A percentile compares a stretch with the other conserved stretches of the same genome.
These are phyloP conservation scores for Luscinia megarhynchos DNA, from an alignment of 2,797 vertebrate genomes.

Conservation along the genomic window DNA sequence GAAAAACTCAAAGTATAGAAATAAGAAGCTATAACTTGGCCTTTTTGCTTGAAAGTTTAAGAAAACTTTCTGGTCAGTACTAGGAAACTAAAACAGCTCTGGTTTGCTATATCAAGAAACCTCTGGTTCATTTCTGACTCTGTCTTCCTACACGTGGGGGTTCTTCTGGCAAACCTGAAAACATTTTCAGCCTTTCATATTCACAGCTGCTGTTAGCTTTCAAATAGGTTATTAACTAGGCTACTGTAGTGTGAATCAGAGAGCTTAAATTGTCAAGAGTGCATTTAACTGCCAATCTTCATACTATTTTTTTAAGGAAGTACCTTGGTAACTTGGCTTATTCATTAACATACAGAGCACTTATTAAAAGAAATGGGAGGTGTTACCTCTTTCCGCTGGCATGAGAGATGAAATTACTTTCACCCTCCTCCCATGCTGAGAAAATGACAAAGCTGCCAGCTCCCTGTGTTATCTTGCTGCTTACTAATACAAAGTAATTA, in stretches of 20 bases:
- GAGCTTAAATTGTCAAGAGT: not conserved
- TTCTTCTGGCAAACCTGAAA: not conserved
- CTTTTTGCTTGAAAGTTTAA: not conserved
- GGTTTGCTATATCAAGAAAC: not conserved
- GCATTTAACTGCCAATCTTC: not conserved
- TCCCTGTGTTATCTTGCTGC: not conserved
- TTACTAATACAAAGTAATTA: conserved; percentile 50
- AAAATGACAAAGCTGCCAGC: conserved; percentile 35
- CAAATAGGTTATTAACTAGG: not conserved
- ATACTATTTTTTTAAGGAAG: not conserved
- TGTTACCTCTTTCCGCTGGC: not conserved
- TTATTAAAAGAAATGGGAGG: conserved; percentile 13
- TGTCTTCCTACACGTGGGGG: not conserved
- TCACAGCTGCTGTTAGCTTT: not conserved
- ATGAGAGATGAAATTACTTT: conserved; percentile 6
- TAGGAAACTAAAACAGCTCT: not conserved
- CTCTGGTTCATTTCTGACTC: not conserved
- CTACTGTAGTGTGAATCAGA: not conserved
- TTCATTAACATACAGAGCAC: not conserved
- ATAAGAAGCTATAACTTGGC: not conserved
- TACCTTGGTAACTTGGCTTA: not conserved
- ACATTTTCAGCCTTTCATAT: not conserved
- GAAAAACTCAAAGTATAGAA: not conserved
- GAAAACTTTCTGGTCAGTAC: not conserved
- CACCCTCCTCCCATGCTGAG: not conserved